Percentiles rank a stretch among this genome's conserved stretches.
Conservation (phyloP, 2,113 vertebrate species). For the Sialia sialis region DNA sequence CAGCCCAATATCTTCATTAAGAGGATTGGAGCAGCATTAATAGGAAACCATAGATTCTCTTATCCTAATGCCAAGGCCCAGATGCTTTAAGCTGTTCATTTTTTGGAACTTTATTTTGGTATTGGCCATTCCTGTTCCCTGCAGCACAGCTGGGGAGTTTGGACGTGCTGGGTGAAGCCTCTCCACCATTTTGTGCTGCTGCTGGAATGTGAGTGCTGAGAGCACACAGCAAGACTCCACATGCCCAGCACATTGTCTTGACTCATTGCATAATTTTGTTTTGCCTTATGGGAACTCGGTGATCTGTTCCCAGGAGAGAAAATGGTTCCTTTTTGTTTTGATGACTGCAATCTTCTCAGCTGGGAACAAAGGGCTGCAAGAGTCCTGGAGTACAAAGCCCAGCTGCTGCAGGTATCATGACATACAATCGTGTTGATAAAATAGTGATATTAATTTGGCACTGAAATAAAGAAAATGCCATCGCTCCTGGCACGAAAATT, state of each 20-base stretch:
- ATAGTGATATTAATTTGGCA: background rate
- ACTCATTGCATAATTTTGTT: conserved; percentile 53
- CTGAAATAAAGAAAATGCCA: background rate
- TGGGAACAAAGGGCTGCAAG: background rate
- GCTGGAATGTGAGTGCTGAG: conserved; percentile 14
- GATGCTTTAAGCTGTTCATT: background rate
- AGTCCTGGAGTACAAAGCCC: background rate
- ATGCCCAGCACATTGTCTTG: conserved; percentile 31
- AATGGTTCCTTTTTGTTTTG: conserved; percentile 41
- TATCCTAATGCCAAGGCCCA: background rate
- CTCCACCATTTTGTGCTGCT: background rate
- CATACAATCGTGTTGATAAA: background rate
- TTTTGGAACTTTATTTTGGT: background rate
- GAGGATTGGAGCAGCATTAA: conserved; percentile 65
- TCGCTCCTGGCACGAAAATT: background rate
- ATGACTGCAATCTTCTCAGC: background rate
- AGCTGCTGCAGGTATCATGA: background rate
- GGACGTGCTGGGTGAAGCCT: background rate
- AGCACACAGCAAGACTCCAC: conserved; percentile 42
- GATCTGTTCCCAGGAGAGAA: conserved; percentile 52
- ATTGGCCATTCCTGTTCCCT: accelerated
- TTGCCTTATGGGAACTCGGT: conserved; percentile 39
- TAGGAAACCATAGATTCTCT: background rate
- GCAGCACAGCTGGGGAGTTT: background rate
- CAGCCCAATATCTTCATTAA: conserved; percentile 21